These are phyloP conservation scores for Orientallactaga bullata DNA, from an alignment of 2,113 vertebrate species.

Conservation along the genomic window DNA sequence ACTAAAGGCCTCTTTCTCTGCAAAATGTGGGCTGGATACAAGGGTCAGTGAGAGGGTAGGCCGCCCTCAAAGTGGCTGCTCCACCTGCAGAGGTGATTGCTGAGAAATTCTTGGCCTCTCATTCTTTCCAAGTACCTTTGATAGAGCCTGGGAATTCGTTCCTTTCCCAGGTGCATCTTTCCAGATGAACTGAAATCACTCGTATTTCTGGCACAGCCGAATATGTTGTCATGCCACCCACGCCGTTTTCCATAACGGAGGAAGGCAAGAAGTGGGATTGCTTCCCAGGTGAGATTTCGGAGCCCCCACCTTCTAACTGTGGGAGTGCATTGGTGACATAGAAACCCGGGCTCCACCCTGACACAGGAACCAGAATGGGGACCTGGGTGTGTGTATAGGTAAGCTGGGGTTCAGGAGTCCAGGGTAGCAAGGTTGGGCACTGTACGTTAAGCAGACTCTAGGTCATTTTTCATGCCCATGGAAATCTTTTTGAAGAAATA, in stretches of 20 bases:
- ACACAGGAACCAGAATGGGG: background rate
- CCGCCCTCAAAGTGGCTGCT: background rate
- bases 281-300: background rate
- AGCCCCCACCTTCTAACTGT: background rate
- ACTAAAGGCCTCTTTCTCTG: background rate
- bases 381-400: too few relatives aligned
- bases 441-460: background rate
- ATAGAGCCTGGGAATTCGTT: slow-evolving; percentile 64
- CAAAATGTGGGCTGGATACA: background rate
- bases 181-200: slow-evolving; percentile 35
- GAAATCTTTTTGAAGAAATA: background rate
- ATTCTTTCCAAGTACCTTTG: slow-evolving; percentile 1
- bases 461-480: background rate
- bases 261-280: background rate
- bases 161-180: slow-evolving; percentile 52
- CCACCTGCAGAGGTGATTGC: slow-evolving; percentile 8
- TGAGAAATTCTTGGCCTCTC: slow-evolving; percentile 49
- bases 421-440: background rate
- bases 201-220: slow-evolving; percentile 41
- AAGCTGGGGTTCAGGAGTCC: background rate
- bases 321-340: background rate
- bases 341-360: background rate
- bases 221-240: slow-evolving; percentile 9
- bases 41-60: background rate
- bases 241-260: background rate